Conservation (phyloP, 2,113 vertebrate genomes). For the Sinocyclocheilus maitianheensis region DNA sequence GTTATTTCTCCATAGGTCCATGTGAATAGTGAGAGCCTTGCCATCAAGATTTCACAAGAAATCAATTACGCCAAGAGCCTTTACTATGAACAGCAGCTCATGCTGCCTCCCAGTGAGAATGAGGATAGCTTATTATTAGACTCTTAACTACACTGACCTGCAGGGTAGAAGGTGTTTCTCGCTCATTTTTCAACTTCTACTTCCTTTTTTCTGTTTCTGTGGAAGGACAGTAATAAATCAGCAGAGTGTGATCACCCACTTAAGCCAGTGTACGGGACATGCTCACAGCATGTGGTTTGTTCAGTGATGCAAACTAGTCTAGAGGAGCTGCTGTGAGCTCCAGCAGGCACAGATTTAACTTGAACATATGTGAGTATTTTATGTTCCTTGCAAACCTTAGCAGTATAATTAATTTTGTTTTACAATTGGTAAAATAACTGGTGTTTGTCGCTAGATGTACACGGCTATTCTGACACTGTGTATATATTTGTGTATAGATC, state of each 20-base stretch:
- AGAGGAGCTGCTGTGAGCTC: conserved; percentile 29
- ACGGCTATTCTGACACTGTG: conserved; percentile 55
- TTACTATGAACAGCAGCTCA: conserved; percentile 97
- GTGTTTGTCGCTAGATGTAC: conserved; percentile 46
- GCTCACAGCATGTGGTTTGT: conserved; percentile 33
- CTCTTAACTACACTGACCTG: conserved; percentile 71
- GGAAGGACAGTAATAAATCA: conserved; percentile 20
- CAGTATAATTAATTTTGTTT: conserved; percentile 53
- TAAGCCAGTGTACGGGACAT: conserved; percentile 28
- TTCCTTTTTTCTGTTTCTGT: conserved; percentile 37
- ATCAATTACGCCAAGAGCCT: conserved; percentile 99
- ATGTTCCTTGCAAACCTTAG: conserved; percentile 51
- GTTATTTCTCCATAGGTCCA: conserved; percentile 80
- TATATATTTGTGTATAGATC: conserved; percentile 67
- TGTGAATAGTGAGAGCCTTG: conserved; percentile 89
- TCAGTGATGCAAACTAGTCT: conserved; percentile 31
- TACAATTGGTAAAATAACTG: conserved; percentile 49
- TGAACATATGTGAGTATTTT: conserved; percentile 63
- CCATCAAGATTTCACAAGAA: conserved; percentile 93
- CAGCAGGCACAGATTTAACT: conserved; percentile 57
- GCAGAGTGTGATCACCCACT: conserved; percentile 14
- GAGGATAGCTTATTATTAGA: conserved; percentile 85
- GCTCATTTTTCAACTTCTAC: conserved; percentile 22
- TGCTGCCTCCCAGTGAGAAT: conserved; percentile 86
- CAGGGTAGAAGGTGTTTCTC: background rate